phyloP scores from a whole-genome alignment of 2,888 invertebrate species.

The Lacanobia wlatinum region DNA sequence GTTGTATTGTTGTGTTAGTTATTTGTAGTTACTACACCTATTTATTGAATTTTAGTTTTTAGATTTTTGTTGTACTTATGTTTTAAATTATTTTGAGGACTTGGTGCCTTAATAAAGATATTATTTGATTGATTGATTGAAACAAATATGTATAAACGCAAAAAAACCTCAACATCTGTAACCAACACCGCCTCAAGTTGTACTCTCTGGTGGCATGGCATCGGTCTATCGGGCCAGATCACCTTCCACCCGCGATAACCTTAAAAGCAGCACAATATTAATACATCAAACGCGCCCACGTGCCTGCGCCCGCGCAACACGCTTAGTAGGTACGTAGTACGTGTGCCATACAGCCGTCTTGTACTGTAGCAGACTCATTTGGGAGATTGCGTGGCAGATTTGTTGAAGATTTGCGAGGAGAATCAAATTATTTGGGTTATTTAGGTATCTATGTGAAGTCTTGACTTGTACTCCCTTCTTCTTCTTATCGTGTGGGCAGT shows the following conservation, averaged over 20 bases:
- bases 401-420: constrained; percentile 38
- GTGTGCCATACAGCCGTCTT: constrained; percentile 8
- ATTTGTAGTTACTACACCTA: too few species aligned
- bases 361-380: constrained; percentile 41
- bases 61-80: too few species aligned
- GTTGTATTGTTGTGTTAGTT: too few species aligned
- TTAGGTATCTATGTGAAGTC: too few species aligned
- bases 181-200: constrained; percentile 61
- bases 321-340: constrained; percentile 2
- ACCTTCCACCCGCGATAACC: constrained; percentile 89
- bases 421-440: constrained; percentile 16
- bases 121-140: background rate
- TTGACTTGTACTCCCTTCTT: too few species aligned
- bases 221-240: constrained; percentile 90
- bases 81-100: too few species aligned
- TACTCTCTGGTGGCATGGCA: constrained; percentile 81
- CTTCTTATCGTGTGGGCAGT: too few species aligned
- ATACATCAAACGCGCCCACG: constrained; percentile 89
- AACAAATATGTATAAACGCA: background rate
- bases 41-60: too few species aligned
- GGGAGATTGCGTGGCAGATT: constrained; percentile 40
- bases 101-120: too few species aligned
- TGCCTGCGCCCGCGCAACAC: constrained; percentile 71
- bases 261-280: constrained; percentile 90
- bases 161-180: background rate